These are phyloP conservation scores for Chaetura pelagica DNA, from an alignment of 2,113 vertebrate genomes.

Conservation along the genomic window DNA sequence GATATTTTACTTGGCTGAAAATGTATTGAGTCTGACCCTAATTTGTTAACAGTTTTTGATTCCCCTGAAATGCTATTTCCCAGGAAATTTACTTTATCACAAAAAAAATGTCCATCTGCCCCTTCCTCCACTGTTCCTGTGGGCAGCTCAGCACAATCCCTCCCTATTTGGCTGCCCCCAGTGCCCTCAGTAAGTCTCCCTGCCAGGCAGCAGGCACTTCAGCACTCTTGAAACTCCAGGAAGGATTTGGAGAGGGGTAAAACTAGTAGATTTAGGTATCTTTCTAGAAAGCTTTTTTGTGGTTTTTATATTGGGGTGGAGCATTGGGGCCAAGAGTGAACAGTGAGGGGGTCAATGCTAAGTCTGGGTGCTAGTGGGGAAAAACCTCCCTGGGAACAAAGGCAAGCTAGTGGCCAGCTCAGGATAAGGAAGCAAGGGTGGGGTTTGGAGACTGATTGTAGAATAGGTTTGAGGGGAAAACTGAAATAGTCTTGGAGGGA, in stretches of 20 bases:
- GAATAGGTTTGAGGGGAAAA: neutral
- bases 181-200: neutral
- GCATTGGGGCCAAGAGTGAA: neutral
- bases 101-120: neutral
- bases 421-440: neutral
- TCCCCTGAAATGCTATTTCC: neutral
- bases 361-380: neutral
- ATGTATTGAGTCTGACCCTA: neutral
- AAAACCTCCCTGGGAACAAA: neutral
- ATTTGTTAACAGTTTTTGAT: neutral
- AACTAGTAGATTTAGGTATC: neutral
- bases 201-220: accelerated
- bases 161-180: accelerated
- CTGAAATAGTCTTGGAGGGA: neutral
- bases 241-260: neutral
- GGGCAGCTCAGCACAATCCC: neutral
- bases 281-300: neutral
- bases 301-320: neutral
- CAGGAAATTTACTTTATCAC: neutral
- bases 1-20: neutral
- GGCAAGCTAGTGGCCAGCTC: neutral
- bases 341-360: accelerated
- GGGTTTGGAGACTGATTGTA: neutral
- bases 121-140: neutral
- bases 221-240: neutral